Evolutionary conservation across 2,797 vertebrate genomes (phyloP).

Genomic region (Mycteria americana): DNA sequence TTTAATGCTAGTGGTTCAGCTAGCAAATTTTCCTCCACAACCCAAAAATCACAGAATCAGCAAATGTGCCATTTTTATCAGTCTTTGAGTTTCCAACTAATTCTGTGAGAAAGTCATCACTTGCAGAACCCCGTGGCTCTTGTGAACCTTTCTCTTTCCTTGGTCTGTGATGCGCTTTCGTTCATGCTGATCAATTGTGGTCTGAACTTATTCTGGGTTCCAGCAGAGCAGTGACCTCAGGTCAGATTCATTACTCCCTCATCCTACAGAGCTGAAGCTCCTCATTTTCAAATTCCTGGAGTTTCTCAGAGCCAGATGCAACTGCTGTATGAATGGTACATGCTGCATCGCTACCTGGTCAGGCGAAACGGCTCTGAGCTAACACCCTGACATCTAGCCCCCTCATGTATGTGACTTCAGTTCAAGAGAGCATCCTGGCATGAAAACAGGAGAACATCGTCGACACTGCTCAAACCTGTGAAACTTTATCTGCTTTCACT

Average conservation of each 20-base stretch:
- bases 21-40: background rate
- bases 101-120: background rate
- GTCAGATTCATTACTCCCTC: background rate
- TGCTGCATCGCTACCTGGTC: background rate
- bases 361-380: background rate
- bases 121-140: background rate
- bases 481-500: background rate
- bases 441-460: background rate
- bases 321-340: background rate
- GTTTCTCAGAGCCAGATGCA: background rate
- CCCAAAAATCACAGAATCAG: background rate
- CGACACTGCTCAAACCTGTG: background rate
- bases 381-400: background rate
- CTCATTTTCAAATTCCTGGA: background rate
- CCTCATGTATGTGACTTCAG: rapidly evolving
- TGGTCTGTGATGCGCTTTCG: background rate
- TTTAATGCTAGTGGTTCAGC: background rate
- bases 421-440: background rate
- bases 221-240: background rate
- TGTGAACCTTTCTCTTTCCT: background rate
- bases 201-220: background rate
- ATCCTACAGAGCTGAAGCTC: background rate
- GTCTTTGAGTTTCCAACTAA: background rate
- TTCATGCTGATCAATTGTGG: rapidly evolving
- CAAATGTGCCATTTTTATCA: background rate